phyloP scores from a whole-genome alignment of 2,797 vertebrate genomes.

The Clarias fuscus region DNA sequence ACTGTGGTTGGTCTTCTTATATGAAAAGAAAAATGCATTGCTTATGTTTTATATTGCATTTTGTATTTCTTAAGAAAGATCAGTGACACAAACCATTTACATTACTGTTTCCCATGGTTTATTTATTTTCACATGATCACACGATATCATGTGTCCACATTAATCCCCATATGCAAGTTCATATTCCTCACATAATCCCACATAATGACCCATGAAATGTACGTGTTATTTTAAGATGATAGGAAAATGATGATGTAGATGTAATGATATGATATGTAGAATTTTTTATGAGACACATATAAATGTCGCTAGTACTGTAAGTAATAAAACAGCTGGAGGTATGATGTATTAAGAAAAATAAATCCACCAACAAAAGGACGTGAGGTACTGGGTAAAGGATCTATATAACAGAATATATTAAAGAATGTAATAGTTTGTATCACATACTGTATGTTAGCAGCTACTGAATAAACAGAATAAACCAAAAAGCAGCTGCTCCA shows the following conservation, averaged over 20 bases:
- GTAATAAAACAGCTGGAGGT: neutral
- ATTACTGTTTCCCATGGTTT: neutral
- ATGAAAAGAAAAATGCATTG: neutral
- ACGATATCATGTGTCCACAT: neutral
- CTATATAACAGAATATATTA: no score
- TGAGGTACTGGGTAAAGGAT: neutral
- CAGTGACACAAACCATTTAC: neutral
- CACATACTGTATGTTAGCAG: neutral
- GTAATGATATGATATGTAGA: neutral
- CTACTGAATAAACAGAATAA: neutral
- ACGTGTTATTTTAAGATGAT: neutral
- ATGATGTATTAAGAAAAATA: neutral
- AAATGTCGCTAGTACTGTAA: neutral
- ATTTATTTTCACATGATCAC: neutral
- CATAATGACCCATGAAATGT: neutral
- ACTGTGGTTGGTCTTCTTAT: constrained; percentile 14
- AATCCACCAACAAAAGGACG: neutral
- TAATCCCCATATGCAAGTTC: neutral
- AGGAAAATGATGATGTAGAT: no score
- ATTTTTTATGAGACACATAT: no score
- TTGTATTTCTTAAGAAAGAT: neutral
- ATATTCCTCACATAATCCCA: neutral
- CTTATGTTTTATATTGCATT: neutral
- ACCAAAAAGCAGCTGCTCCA: neutral
- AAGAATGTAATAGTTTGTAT: neutral